phyloP scores from a whole-genome alignment of 1,140 invertebrate genomes.

The Halictus rubicundus region DNA sequence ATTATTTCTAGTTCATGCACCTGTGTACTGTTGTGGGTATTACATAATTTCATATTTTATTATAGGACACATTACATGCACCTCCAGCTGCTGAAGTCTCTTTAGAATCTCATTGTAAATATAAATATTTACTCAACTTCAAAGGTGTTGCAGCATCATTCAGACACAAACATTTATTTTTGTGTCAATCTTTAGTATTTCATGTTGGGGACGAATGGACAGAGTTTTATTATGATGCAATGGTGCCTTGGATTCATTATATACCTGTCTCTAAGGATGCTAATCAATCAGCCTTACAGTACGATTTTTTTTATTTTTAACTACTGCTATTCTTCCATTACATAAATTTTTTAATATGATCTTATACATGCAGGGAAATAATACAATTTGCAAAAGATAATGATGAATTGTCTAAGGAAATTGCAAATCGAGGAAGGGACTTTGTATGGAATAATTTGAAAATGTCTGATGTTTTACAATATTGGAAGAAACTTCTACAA shows the following conservation, averaged over 20 bases:
- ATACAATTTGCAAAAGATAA: conserved; percentile 90
- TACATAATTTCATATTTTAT: conserved; percentile 49
- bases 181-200: conserved; percentile 96
- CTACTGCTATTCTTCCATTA: conserved; percentile 27
- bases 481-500: conserved; percentile 91
- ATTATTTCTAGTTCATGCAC: conserved; percentile 24
- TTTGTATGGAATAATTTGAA: conserved; percentile 92
- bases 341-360: conserved; percentile 20
- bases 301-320: conserved; percentile 41
- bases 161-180: conserved; percentile 96
- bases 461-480: conserved; percentile 91
- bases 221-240: conserved; percentile 96
- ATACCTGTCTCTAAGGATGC: conserved; percentile 91
- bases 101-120: conserved; percentile 95
- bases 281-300: conserved; percentile 84
- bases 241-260: conserved; percentile 98
- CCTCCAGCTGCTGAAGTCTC: conserved; percentile 92
- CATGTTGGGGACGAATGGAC: conserved; percentile 97
- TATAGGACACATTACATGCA: conserved; percentile 91
- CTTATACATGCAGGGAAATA: conserved; percentile 81
- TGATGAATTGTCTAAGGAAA: conserved; percentile 88
- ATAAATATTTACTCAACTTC: conserved; percentile 98
- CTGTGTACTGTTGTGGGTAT: not conserved
- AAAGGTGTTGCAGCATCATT: conserved; percentile 98
- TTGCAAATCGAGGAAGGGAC: conserved; percentile 90